These are phyloP conservation scores for Scolopax rusticola DNA, from an alignment of 2,797 vertebrate species.

Conservation along the genomic window DNA sequence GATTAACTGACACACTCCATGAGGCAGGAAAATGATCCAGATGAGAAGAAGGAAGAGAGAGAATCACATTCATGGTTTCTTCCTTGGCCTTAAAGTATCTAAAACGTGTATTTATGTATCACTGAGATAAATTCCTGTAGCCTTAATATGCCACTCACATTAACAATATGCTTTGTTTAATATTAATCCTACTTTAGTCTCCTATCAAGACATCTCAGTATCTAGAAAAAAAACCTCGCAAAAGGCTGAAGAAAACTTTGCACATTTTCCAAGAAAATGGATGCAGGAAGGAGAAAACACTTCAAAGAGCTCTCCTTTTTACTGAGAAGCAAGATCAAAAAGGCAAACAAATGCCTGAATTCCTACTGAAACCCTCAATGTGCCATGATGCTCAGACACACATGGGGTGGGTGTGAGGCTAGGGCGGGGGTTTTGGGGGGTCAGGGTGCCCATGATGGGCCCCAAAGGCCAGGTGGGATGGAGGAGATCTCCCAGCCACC, in stretches of 20 bases:
- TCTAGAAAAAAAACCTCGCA: not conserved
- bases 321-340: not conserved
- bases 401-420: rapidly evolving
- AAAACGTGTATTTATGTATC: not conserved
- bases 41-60: not conserved
- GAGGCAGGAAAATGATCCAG: not conserved
- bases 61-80: not conserved
- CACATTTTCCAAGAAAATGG: not conserved
- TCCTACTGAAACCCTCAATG: rapidly evolving
- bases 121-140: not conserved
- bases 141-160: not conserved
- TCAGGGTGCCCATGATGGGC: not conserved
- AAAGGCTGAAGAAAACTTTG: not conserved
- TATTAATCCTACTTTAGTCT: not conserved
- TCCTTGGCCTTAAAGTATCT: not conserved
- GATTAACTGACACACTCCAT: not conserved
- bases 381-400: not conserved
- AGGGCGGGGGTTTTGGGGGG: rapidly evolving
- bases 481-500: not conserved
- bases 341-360: rapidly evolving
- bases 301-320: not conserved
- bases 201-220: not conserved
- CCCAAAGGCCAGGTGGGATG: not conserved
- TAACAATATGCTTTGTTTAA: not conserved
- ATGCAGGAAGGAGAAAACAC: not conserved